Conservation (phyloP, 2,888 invertebrate genomes). For the Callimorpha dominula region DNA sequence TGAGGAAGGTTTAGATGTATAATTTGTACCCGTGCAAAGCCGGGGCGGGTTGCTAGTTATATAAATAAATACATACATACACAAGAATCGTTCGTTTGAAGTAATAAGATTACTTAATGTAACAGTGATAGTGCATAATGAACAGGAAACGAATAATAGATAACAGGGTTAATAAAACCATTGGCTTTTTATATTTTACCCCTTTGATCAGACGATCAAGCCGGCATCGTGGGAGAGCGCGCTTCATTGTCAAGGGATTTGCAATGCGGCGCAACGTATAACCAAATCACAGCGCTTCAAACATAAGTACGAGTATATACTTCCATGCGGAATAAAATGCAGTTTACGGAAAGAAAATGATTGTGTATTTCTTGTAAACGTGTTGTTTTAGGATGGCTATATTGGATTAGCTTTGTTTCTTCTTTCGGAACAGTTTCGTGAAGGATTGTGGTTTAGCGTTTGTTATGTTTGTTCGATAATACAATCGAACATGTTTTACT, state of each 20-base stretch:
- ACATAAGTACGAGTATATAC: conserved; percentile 17
- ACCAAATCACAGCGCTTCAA: conserved; percentile 45
- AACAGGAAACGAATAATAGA: not conserved
- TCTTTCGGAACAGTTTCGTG: not conserved
- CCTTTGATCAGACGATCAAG: conserved; percentile 43
- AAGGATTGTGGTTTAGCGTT: not conserved
- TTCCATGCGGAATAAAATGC: conserved; percentile 39
- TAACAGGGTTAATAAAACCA: conserved; percentile 19
- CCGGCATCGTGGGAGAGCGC: conserved; percentile 39
- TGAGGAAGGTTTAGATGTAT: no score
- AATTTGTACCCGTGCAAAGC: no score
- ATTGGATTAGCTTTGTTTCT: conserved; percentile 2
- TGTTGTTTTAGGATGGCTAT: conserved; percentile 5
- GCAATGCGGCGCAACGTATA: conserved; percentile 43
- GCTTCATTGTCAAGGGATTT: conserved; percentile 51
- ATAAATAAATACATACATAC: no score
- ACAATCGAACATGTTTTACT: not conserved
- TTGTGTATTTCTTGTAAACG: conserved; percentile 16
- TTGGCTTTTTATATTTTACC: conserved; percentile 33
- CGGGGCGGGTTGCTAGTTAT: no score
- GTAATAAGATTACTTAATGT: no score
- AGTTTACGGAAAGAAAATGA: conserved; percentile 26
- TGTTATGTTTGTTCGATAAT: not conserved
- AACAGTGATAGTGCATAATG: no score
- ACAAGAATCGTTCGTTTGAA: not conserved